A percentile compares a stretch with the other conserved stretches of the same genome.
Evolutionary conservation across 2,888 invertebrate genomes (phyloP).

Genomic region (Folsomia candida): DNA sequence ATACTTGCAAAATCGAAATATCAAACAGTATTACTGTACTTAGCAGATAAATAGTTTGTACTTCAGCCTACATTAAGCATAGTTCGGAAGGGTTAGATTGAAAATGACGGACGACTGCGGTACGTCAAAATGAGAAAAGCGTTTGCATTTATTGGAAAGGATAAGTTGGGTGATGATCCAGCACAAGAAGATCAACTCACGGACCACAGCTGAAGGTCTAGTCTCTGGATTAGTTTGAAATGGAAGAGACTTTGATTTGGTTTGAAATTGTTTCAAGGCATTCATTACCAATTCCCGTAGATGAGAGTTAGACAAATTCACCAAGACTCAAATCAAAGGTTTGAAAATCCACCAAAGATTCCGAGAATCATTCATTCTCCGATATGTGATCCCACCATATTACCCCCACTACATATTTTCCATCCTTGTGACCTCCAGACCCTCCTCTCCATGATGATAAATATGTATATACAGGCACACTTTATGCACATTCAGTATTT

Average conservation of each 20-base stretch:
- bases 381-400: no score
- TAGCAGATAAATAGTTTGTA: no score
- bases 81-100: no score
- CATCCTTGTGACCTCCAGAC: no score
- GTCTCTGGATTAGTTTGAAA: not conserved
- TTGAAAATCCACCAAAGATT: not conserved
- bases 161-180: not conserved
- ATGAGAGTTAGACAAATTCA: not conserved
- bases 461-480: no score
- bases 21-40: no score
- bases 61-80: no score
- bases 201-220: not conserved
- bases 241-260: not conserved
- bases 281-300: not conserved
- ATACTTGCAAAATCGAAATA: no score
- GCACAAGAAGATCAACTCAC: not conserved
- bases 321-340: not conserved
- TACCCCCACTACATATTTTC: no score
- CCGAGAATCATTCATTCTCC: not conserved
- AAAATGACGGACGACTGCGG: not conserved
- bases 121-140: not conserved
- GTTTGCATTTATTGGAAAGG: not conserved
- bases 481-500: no score
- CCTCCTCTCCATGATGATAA: not conserved
- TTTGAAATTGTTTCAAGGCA: not conserved